phyloP scores from a whole-genome alignment of 2,888 invertebrate genomes.

The Macrosoma leucophasiata region DNA sequence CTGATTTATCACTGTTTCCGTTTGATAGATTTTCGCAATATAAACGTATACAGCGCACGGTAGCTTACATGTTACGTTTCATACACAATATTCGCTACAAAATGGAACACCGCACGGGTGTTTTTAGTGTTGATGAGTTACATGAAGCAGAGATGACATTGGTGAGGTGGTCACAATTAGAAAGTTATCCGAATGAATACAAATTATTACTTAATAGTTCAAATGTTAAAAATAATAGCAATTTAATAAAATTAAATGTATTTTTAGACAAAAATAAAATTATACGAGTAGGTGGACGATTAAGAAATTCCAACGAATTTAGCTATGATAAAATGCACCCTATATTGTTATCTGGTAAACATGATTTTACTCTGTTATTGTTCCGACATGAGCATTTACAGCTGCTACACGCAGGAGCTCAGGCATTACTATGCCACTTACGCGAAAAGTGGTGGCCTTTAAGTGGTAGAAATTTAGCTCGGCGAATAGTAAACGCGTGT shows the following conservation, averaged over 20 bases:
- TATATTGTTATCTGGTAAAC: slow-evolving; percentile 1
- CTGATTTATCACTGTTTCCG: slow-evolving; percentile 4
- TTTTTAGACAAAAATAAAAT: slow-evolving; percentile 22
- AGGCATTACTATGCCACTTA: slow-evolving; percentile 21
- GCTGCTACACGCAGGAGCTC: slow-evolving; percentile 24
- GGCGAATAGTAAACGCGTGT: slow-evolving; percentile 7
- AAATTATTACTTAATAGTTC: slow-evolving; percentile 2
- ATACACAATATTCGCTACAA: slow-evolving; percentile 8
- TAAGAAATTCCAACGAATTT: slow-evolving; percentile 17
- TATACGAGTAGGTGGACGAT: slow-evolving; percentile 27
- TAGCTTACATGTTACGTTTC: slow-evolving; percentile 12
- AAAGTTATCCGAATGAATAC: slow-evolving; percentile 6
- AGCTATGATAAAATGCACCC: slow-evolving; percentile 20
- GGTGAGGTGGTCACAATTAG: slow-evolving; percentile 1
- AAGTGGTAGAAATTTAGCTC: slow-evolving; percentile 22
- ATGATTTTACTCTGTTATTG: slow-evolving; percentile 2
- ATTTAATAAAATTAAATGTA: slow-evolving; percentile 18
- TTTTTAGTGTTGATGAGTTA: slow-evolving; percentile 11
- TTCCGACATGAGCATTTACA: slow-evolving; percentile 7
- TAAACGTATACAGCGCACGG: slow-evolving; percentile 5
- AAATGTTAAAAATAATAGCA: slow-evolving; percentile 1
- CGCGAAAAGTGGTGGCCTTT: slow-evolving; percentile 27
- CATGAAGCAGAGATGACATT: slow-evolving; percentile 1
- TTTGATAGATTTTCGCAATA: slow-evolving; percentile 5
- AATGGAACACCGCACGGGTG: slow-evolving; percentile 7